Percentiles rank a stretch among this genome's conserved stretches.
Evolutionary conservation across 2,888 invertebrate genomes (phyloP).

Genomic region (Nemotelus pantherinus): DNA sequence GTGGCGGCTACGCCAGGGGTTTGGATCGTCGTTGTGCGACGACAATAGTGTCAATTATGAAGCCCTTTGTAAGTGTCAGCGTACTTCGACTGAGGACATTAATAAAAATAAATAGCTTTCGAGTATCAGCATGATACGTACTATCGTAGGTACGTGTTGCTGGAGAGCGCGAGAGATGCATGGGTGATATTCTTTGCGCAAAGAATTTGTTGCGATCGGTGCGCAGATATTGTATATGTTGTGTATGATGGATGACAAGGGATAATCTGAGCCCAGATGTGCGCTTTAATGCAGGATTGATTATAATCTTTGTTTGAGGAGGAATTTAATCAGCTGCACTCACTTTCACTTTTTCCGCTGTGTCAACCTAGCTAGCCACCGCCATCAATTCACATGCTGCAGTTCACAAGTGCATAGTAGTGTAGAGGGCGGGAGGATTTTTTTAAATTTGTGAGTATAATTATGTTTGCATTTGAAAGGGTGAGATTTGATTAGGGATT

Average conservation of each 20-base stretch:
- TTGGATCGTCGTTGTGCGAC: slow-evolving; percentile 20
- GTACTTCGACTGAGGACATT: slow-evolving; percentile 21
- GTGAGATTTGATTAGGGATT: too few relatives aligned
- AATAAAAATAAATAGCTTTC: slow-evolving; percentile 41
- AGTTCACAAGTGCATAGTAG: slow-evolving; percentile 33
- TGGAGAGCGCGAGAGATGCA: too few relatives aligned
- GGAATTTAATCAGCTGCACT: slow-evolving; percentile 40
- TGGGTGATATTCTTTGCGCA: neutral
- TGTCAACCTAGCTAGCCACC: neutral
- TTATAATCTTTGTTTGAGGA: slow-evolving; percentile 12
- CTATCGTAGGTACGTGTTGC: too few relatives aligned
- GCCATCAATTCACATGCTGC: slow-evolving; percentile 13
- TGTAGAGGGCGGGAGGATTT: neutral
- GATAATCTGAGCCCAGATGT: slow-evolving; percentile 40
- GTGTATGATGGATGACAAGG: slow-evolving; percentile 42
- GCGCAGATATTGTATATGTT: neutral
- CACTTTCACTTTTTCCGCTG: neutral
- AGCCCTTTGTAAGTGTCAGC: slow-evolving; percentile 43
- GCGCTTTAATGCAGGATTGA: slow-evolving; percentile 11
- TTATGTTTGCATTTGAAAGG: too few relatives aligned
- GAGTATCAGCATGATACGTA: slow-evolving; percentile 22
- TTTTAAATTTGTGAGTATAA: too few relatives aligned
- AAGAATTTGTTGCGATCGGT: neutral
- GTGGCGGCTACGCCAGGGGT: neutral
- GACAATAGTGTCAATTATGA: slow-evolving; percentile 42